Evolutionary conservation across 2,797 vertebrate species (phyloP), one percentile per base, ranked within the genome.

Genomic region (Intellagama lesueurii): DNA sequence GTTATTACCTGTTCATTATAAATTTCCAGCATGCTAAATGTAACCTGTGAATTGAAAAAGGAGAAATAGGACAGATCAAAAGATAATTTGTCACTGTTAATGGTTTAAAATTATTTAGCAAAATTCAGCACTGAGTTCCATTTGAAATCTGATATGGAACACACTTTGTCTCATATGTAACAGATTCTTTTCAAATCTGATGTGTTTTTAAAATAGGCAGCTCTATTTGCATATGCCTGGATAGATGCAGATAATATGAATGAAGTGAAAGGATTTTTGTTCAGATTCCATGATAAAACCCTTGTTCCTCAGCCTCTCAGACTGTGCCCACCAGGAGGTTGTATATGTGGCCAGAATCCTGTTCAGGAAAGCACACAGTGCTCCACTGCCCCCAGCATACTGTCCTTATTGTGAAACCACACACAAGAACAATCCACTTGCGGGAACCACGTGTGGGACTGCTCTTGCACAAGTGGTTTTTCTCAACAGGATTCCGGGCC

Each of bases 1-100:
- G 3, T 28, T 79, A 26, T 96, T 97, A 98, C 98, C 98, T 98
- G 98, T 90, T 98, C 97, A 0, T 98, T 98, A 93, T 98, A 98
- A 93, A 98, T 98, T 95, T 98, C 98, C 97, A 99, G 92, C 98
- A 98, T 98, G 85, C 98, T 98, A 96, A 98, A 98, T 89, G 98
- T 97, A 16, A 98, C 97, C 98, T 98, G 91, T 44, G 75, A 90
- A 82, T 91, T 83, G 47, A 44, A 91, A 17, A 82, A 89, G 83
- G 91, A 84, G 56, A 52, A 92, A 19, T 75, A 90, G 83, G 19
- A 40, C 86, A 28, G 17, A 87, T 26, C 2, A 7, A 4, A 68
- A 78, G 30, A 78, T 83, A 72, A 87, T 35, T 40, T 16, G 79
- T 30, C 9, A 24, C 2, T 68, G 52, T 40, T 69, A 68, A 68